Evolutionary conservation across 2,113 vertebrate genomes (phyloP).

Genomic region (Seriola aureovittata): DNA sequence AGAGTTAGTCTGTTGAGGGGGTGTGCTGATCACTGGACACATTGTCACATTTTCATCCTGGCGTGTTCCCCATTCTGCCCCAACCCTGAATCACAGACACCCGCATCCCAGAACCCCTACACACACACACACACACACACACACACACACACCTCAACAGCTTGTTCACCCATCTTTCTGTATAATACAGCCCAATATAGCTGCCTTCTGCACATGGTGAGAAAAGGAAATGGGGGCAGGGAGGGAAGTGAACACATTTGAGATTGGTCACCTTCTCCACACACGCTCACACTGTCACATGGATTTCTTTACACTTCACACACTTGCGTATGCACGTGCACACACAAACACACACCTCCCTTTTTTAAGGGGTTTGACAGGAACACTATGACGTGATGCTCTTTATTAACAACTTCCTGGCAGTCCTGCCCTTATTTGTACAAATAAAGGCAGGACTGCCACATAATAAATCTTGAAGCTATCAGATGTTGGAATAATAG

Average conservation of each 20-base stretch:
- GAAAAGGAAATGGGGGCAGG: slow-evolving; percentile 1
- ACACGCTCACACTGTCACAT: slow-evolving; percentile 33
- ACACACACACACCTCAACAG: background rate
- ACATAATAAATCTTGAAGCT: background rate
- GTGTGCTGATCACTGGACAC: slow-evolving; percentile 69
- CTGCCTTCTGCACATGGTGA: slow-evolving; percentile 47
- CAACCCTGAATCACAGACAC: slow-evolving; percentile 62
- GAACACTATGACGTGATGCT: background rate
- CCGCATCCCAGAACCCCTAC: background rate
- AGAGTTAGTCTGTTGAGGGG: slow-evolving; percentile 79
- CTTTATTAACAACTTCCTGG: background rate
- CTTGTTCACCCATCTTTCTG: slow-evolving; percentile 24
- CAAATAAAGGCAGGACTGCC: too few relatives aligned
- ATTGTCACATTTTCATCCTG: slow-evolving; percentile 65
- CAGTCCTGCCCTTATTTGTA: background rate
- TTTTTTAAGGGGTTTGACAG: background rate
- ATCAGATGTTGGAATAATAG: background rate
- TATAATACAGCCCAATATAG: slow-evolving; percentile 47
- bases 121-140: background rate
- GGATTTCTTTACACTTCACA: background rate
- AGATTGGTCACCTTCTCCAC: slow-evolving; percentile 15
- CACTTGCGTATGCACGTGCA: background rate
- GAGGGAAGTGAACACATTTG: background rate
- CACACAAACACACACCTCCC: background rate
- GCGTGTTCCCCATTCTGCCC: slow-evolving; percentile 40